Evolutionary conservation across 2,113 vertebrate species (phyloP).

Genomic region (Columba livia): DNA sequence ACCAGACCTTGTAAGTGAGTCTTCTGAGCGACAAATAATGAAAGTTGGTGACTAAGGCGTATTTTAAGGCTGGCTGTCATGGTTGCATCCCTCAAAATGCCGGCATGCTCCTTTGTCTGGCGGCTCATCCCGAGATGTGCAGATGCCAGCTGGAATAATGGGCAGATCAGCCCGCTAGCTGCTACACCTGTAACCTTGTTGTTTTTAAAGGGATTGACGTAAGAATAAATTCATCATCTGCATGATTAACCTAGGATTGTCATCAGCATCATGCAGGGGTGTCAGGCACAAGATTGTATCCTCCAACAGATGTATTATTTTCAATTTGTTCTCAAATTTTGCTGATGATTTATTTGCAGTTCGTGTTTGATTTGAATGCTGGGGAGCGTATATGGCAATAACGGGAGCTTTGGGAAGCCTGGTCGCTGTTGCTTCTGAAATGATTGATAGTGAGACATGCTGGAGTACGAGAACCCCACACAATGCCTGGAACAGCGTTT

Average conservation of each 20-base stretch:
- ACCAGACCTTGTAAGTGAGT: neutral
- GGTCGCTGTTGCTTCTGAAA: slow-evolving; percentile 16
- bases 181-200: slow-evolving; percentile 25
- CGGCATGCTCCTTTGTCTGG: slow-evolving; percentile 49
- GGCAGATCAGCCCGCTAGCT: neutral
- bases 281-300: neutral
- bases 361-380: neutral
- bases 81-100: slow-evolving; percentile 57
- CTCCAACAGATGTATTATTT: neutral
- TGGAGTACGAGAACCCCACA: neutral
- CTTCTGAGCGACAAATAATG: neutral
- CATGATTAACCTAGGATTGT: slow-evolving; percentile 56
- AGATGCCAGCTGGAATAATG: slow-evolving; percentile 4
- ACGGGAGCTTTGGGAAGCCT: slow-evolving; percentile 43
- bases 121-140: slow-evolving; percentile 19
- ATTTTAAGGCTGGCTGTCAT: neutral
- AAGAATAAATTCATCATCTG: slow-evolving; percentile 54
- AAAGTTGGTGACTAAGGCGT: neutral
- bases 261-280: slow-evolving; percentile 18
- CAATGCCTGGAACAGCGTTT: neutral
- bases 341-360: neutral
- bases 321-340: neutral
- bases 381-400: neutral
- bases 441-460: neutral
- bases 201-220: slow-evolving; percentile 31